phyloP scores from a whole-genome alignment of 2,113 vertebrate genomes.

The Grallaria varia region DNA sequence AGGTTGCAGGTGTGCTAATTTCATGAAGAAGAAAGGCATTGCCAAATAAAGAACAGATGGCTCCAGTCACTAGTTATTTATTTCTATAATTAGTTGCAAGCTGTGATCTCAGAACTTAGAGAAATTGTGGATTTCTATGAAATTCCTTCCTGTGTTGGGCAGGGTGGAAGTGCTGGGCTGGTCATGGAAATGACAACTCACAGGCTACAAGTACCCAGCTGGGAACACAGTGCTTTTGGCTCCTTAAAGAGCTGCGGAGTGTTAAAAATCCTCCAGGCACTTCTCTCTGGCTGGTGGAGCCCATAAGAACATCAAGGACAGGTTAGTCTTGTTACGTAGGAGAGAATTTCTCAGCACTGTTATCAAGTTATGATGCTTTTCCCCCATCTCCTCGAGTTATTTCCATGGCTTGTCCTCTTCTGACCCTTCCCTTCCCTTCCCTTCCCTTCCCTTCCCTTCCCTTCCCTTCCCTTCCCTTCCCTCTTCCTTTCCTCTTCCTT shows the following conservation, averaged over 20 bases:
- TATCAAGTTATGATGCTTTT: neutral
- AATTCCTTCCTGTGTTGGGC: neutral
- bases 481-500: neutral
- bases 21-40: conserved; percentile 50
- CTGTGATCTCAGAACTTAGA: conserved; percentile 68
- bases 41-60: conserved; percentile 77
- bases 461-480: neutral
- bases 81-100: conserved; percentile 76
- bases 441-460: neutral
- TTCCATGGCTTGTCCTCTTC: neutral
- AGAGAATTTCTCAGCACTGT: neutral
- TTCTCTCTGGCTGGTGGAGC: neutral
- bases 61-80: conserved; percentile 76
- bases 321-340: neutral
- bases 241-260: neutral
- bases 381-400: neutral
- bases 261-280: neutral
- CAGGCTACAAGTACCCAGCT: neutral
- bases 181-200: neutral
- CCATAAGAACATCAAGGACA: neutral
- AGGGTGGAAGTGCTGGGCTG: neutral
- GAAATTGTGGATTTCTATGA: conserved; percentile 55
- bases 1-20: conserved; percentile 67
- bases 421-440: neutral
- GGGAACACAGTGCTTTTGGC: neutral